A percentile compares a stretch with the other conserved stretches of the same genome.
Evolutionary conservation across 1,140 invertebrate genomes (phyloP).

Genomic region (Leptestheria dahalacensis): DNA sequence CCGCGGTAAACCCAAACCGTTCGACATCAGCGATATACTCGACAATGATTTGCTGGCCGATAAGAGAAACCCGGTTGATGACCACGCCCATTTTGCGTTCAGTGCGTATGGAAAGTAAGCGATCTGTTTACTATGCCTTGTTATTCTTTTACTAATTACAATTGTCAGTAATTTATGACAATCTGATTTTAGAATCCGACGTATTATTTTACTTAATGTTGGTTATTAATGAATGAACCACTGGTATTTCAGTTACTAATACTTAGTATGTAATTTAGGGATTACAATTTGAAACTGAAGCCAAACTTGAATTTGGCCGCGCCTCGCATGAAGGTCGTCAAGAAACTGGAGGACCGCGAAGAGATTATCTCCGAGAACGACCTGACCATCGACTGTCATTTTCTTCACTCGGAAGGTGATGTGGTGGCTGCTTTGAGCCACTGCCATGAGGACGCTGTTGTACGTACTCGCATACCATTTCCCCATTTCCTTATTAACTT

Average conservation of each 20-base stretch:
- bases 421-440: conserved; percentile 36
- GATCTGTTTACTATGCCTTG: not conserved
- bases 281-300: conserved; percentile 23
- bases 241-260: not conserved
- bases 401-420: conserved; percentile 30
- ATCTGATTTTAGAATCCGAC: not conserved
- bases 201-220: not conserved
- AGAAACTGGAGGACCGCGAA: conserved; percentile 21
- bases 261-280: not conserved
- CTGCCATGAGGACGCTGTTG: conserved; percentile 31
- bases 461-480: conserved; percentile 23
- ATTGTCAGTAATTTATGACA: not conserved
- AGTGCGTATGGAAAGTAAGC: conserved; percentile 3
- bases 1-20: not conserved
- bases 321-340: conserved; percentile 32
- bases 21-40: not conserved
- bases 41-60: not conserved
- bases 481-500: conserved; percentile 14
- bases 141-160: not conserved
- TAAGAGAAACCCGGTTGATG: not conserved
- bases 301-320: conserved; percentile 33
- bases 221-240: not conserved
- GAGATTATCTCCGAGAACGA: conserved; percentile 20
- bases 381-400: conserved; percentile 31
- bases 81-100: conserved; percentile 5